Evolutionary conservation across 2,888 invertebrate genomes (phyloP), one percentile per base, ranked within the genome.

Genomic region (Dorcus parallelipipedus): DNA sequence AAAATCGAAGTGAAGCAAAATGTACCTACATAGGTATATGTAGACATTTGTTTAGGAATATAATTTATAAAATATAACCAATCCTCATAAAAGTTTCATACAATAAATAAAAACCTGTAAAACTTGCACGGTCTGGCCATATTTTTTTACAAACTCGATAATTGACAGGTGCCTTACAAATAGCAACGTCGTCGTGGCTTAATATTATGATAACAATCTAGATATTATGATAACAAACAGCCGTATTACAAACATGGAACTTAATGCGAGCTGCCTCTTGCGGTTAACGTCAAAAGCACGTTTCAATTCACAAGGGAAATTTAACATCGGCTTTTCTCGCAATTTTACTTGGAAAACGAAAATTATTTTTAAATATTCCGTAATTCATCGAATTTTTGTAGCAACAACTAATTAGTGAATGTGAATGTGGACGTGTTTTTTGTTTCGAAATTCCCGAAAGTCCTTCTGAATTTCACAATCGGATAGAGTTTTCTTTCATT

Each of bases 161-260:
- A 58, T 58, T 58, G 58, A 58, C 58, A 43, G 49, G 48, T 50
- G 58, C 47, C 53, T 53, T 53, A 53, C 53, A 58, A 58, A 58
- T 58, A 58, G 49, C 58, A 58, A 58, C 49, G 49, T 49, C 45
- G 49, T 53, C 45, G 49, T 53, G 54, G 48, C 42, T 56, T 56
- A 56, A 56, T 56, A 50, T 56, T 53, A 58, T 54, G 58, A 58
- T 58, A 58, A 58, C 58, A 58, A 58, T 58, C 58, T 53, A 47
- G 53, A 58, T 49, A 60, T 58, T 64, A 50, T 63, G 58, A 65
- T 64, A 65, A 65, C 62, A 62, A 50, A 43, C 56, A 56, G 51
- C 57, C 45, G 59, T 52, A 52, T 60, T 38, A 51, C 48, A 53
- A 57, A 57, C 49, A 59, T 52, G 56, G 56, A 52, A 52, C 51